Evolutionary conservation across 2,113 vertebrate genomes (phyloP).

Genomic region (Tinamus guttatus): DNA sequence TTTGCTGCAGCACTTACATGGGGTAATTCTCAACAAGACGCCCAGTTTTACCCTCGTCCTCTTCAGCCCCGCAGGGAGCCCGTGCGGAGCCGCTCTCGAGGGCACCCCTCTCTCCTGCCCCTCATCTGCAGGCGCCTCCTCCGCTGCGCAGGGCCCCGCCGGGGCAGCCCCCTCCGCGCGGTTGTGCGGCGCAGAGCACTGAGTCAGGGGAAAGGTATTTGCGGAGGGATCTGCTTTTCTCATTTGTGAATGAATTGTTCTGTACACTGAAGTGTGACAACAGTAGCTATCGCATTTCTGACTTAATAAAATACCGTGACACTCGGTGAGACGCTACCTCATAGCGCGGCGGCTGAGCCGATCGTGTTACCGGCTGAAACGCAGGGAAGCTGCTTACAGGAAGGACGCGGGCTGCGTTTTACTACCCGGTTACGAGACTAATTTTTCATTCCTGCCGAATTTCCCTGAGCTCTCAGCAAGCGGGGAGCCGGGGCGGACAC

Average conservation of each 20-base stretch:
- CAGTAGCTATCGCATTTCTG: slow-evolving; percentile 82
- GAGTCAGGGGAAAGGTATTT: slow-evolving; percentile 77
- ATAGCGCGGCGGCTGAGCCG: slow-evolving; percentile 72
- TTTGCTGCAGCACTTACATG: background rate
- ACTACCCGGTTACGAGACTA: background rate
- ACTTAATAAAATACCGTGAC: slow-evolving; percentile 79
- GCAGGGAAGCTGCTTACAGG: slow-evolving; percentile 15
- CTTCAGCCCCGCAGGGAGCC: background rate
- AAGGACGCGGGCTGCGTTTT: background rate
- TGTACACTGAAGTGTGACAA: slow-evolving; percentile 78
- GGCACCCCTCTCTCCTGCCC: background rate
- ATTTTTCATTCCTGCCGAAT: slow-evolving; percentile 24
- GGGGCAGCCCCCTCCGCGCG: slow-evolving; percentile 26
- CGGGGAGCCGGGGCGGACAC: background rate
- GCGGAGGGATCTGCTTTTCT: slow-evolving; percentile 78
- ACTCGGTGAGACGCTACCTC: slow-evolving; percentile 83
- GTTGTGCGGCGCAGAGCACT: background rate
- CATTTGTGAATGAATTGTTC: slow-evolving; percentile 79
- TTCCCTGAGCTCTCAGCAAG: background rate
- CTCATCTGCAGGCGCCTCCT: background rate
- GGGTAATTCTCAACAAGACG: background rate
- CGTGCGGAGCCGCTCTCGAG: background rate
- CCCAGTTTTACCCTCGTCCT: background rate
- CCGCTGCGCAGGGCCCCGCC: background rate
- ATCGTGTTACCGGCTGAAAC: slow-evolving; percentile 68